Evolutionary conservation across 2,888 invertebrate species (phyloP).

Genomic region (Stenodera caucasica): DNA sequence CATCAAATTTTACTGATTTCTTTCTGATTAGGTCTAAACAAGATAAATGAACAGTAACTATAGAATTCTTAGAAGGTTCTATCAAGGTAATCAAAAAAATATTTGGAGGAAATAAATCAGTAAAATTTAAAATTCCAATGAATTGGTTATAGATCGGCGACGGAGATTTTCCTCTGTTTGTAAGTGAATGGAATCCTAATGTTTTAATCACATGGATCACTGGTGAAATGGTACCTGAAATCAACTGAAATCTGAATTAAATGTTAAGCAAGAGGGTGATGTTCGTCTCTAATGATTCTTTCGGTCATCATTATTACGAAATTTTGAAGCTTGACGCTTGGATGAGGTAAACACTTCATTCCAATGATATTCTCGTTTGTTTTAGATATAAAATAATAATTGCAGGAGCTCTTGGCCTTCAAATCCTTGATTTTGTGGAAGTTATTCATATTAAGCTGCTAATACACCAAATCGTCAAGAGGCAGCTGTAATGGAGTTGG

Average conservation of each 20-base stretch:
- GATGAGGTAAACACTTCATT: conserved; percentile 39
- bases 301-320: conserved; percentile 56
- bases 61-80: conserved; percentile 40
- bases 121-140: conserved; percentile 45
- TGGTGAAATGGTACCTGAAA: conserved; percentile 63
- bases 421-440: conserved; percentile 71
- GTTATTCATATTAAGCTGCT: conserved; percentile 68
- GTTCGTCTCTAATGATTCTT: conserved; percentile 60
- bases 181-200: conserved; percentile 64
- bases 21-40: conserved; percentile 35
- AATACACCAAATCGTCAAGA: conserved; percentile 56
- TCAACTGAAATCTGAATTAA: conserved; percentile 64
- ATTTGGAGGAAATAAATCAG: no score
- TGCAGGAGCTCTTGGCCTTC: conserved; percentile 70
- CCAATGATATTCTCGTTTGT: background rate
- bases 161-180: conserved; percentile 68
- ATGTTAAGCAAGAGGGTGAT: conserved; percentile 59
- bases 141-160: conserved; percentile 37
- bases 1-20: conserved; percentile 28
- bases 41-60: conserved; percentile 35
- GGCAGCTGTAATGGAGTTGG: conserved; percentile 60
- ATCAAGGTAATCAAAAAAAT: conserved; percentile 33
- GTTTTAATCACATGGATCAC: conserved; percentile 73
- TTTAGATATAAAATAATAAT: background rate
- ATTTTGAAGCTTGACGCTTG: conserved; percentile 56